Evolutionary conservation across 2,113 vertebrate genomes (phyloP), one percentile per base, ranked within the genome.

Genomic region (Crotalus helleri): DNA sequence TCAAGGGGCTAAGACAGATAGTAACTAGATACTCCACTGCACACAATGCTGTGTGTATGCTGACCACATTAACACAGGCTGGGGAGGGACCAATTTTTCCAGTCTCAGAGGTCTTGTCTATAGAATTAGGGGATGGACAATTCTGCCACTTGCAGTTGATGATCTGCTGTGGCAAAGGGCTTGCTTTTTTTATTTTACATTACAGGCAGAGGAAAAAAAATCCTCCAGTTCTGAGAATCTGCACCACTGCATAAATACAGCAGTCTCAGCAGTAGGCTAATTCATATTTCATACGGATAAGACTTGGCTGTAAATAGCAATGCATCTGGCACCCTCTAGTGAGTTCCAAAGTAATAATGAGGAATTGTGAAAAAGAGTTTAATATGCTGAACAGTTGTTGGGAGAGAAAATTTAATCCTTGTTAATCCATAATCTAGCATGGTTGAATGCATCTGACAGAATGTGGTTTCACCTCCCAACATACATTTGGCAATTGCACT

Each of bases 241-340:
- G 51, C 39, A 33, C 6, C 23, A 89, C 9, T 2, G 10, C 46
- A 74, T 11, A 12, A 21, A 49, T 81, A 49, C 3, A 46, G 26
- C 51, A 55, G 7, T 44, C 39, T 46, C 64, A 89, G 23, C 4
- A 12, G 21, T 29, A 49, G 64, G 24, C 4, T 49, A 26, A 64
- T 2, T 21, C 23, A 4, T 89, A 21, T 89, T 46, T 89, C 86
- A 81, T 24, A 26, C 1, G 5, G 59, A 29, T 10, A 17, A 44
- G 11, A 6, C 46, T 44, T 1, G 11, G 33, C 29, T 49, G 44
- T 17, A 55, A 81, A 17, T 58, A 81, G 39, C 3, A 90, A 54
- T 87, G 57, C 29, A 1, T 46, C 55, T 93, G 6, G 46, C 39
- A 58, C 92, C 92, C 85, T 44, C 92, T 93, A 93, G 92, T 64